A percentile compares a stretch with the other conserved stretches of the same genome.
Conservation (phyloP, 2,113 vertebrate species). For the Microcebus tavaratra region DNA sequence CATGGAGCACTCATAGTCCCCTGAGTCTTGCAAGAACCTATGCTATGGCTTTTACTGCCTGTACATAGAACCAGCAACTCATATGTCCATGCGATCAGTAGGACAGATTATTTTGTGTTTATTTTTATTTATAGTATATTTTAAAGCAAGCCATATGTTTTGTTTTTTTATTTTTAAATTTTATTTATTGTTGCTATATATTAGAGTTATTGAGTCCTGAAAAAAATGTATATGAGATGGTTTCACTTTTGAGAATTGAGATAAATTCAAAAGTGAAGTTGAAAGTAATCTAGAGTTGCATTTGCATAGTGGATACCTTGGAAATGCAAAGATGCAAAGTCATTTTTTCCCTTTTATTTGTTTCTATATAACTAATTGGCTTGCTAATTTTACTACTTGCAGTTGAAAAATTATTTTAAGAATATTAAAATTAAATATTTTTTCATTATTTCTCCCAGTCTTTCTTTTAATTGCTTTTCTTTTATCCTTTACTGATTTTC, state of each 20-base stretch:
- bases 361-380: not conserved
- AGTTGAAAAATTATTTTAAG: not conserved
- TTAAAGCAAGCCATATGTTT: not conserved
- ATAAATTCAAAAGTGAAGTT: not conserved
- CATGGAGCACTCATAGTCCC: not conserved
- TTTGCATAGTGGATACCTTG: not conserved
- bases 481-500: not conserved
- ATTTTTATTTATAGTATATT: not conserved
- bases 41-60: not conserved
- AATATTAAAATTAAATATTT: not conserved
- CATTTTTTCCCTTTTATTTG: not conserved
- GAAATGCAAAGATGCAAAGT: not conserved
- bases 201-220: not conserved
- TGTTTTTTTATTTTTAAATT: not conserved
- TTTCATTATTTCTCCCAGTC: not conserved
- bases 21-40: not conserved
- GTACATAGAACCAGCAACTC: not conserved
- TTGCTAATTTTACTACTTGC: not conserved
- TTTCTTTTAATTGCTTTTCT: not conserved
- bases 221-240: not conserved
- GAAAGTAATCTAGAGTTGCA: not conserved
- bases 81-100: not conserved
- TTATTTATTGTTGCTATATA: not conserved
- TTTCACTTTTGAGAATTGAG: not conserved
- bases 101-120: not conserved